Percentiles rank a stretch among this genome's conserved stretches.
Conservation (phyloP, 2,888 invertebrate species). For the Acanthococcus lagerstroemiae region DNA sequence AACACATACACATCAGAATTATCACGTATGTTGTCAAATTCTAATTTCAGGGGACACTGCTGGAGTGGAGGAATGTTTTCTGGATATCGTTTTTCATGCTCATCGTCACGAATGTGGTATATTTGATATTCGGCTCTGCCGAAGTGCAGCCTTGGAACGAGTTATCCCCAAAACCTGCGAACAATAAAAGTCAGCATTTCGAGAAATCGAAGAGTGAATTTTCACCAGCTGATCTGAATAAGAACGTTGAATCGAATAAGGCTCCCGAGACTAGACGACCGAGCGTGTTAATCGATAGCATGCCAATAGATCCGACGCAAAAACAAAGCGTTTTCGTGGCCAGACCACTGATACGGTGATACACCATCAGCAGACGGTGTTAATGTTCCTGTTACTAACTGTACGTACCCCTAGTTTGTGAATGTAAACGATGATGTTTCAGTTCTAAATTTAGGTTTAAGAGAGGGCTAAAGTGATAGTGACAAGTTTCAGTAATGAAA, state of each 20-base stretch:
- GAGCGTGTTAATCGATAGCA: conserved; percentile 5
- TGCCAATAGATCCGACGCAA: conserved; percentile 12
- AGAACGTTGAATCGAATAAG: not conserved
- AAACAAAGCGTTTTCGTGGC: conserved; percentile 6
- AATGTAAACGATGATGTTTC: too few species aligned
- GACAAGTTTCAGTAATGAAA: too few species aligned
- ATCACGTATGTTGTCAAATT: too few species aligned
- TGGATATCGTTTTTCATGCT: conserved; percentile 69
- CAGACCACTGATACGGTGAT: conserved; percentile 3
- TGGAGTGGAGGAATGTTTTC: conserved; percentile 68
- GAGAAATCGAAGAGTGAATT: not conserved
- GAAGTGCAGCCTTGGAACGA: conserved; percentile 63
- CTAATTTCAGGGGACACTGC: conserved; percentile 40
- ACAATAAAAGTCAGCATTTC: not conserved
- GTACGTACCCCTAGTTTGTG: too few species aligned
- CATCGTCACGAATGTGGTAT: conserved; percentile 56
- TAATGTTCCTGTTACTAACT: too few species aligned
- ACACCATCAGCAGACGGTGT: not conserved
- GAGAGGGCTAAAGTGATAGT: too few species aligned
- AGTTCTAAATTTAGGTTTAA: too few species aligned
- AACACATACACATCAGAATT: too few species aligned
- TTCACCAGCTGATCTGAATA: not conserved
- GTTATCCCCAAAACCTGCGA: not conserved
- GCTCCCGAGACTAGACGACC: not conserved
- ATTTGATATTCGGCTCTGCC: conserved; percentile 59